Base-by-base conservation (phyloP, 2,113 vertebrate species). In the Rostratula benghalensis region DNA sequence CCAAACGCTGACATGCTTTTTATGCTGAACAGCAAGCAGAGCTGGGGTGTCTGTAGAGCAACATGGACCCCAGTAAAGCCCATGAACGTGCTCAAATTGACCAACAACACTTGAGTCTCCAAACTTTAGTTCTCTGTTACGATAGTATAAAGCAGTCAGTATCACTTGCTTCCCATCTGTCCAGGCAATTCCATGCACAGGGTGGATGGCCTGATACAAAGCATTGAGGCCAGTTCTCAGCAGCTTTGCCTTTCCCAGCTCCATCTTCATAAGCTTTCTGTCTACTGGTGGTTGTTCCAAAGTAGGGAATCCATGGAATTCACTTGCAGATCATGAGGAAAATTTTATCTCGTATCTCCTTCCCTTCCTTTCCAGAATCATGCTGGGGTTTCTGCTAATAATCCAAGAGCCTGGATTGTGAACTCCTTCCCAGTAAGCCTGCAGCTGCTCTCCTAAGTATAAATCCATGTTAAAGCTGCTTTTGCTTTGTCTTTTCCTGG, bases 121-220 rank as follows among this genome's bases (percentile, higher is more conserved):
- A 43, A 99, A 99, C 88, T 96, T 98, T 53, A 98, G 97, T 90
- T 98, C 98, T n/a, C 98, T 98, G 1, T 97, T 93, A 12, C 97
- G 84, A 63, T 98, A 98, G 86, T 95, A 97, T 48, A 99, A 91
- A 3, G 98, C 84, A 5, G 99, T 99, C 61, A 99, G 96, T 68
- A 98, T 98, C 71, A 99, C 99, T 91, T 99, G 99, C 73, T 97
- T 99, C 81, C 99, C 99, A 16, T 99, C 98, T 3, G 99, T 99
- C 99, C 99, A 99, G 16, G 98, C 99, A 24, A 99, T 98, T 79
- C 99, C 99, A 1, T 99, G 98, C 86, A 98, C 24, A 0, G 99
- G 99, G 91, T 99, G 99, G 73, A 99, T 94, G 46, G 99, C 99
- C 95, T 99, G 99, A 95, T 98, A 97, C 3, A 99, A 97, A 12